A percentile compares a stretch with the other conserved stretches of the same genome.
Conservation (phyloP, 37 sponge, comb jelly and placozoan genomes). For the Halisarca cf. caerulea region DNA sequence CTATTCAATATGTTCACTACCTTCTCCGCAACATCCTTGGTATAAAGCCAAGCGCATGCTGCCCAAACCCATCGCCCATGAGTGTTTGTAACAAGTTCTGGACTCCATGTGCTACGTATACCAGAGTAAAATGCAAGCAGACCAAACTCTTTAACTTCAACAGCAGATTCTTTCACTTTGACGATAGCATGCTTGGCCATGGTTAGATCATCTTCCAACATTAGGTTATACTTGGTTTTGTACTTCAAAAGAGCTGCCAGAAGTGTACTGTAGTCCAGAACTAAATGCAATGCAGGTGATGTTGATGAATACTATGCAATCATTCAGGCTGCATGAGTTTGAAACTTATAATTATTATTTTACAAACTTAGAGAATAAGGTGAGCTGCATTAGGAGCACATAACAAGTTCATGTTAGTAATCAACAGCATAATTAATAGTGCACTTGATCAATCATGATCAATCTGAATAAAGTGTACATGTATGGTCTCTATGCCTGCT, state of each 20-base stretch:
- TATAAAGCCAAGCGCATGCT: constrained; percentile 30
- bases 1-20: background rate
- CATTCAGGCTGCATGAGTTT: too few relatives aligned
- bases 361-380: too few relatives aligned
- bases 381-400: too few relatives aligned
- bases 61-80: background rate
- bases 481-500: too few relatives aligned
- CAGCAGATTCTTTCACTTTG: constrained; percentile 14
- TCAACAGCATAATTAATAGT: too few relatives aligned
- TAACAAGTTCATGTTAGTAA: too few relatives aligned
- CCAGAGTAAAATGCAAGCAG: constrained; percentile 20
- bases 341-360: too few relatives aligned
- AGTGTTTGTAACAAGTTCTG: background rate
- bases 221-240: constrained; percentile 9
- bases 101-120: background rate
- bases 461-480: too few relatives aligned
- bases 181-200: constrained; percentile 25
- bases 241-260: background rate
- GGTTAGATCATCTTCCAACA: constrained; percentile 37
- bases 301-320: too few relatives aligned
- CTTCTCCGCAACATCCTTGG: background rate
- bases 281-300: constrained; percentile 7
- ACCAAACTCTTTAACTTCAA: background rate
- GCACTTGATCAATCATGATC: too few relatives aligned
- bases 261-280: constrained; percentile 31